A percentile compares a stretch with the other conserved stretches of the same genome.
phyloP scores from a whole-genome alignment of 2,888 invertebrate species.

The Drosophila sordidapex region DNA sequence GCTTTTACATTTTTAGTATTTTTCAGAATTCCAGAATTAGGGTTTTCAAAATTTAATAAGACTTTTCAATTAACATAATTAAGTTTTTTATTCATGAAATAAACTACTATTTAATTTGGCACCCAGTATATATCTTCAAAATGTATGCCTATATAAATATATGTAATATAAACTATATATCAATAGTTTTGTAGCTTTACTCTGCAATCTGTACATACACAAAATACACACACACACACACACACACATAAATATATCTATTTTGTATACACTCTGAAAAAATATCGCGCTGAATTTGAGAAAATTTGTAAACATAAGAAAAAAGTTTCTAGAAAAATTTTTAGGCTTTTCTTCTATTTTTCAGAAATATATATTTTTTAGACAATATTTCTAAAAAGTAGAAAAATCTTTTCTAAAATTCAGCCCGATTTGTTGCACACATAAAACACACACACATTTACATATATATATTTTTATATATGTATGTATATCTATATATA shows the following conservation, averaged over 20 bases:
- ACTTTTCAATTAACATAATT: background rate
- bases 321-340: no score
- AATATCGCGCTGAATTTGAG: background rate
- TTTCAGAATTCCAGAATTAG: background rate
- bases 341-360: background rate
- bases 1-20: background rate
- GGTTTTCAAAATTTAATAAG: background rate
- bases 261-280: background rate
- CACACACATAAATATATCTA: background rate
- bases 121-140: no score
- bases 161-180: background rate
- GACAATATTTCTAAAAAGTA: background rate
- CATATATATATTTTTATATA: background rate
- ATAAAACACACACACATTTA: constrained; percentile 10
- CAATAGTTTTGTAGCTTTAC: constrained; percentile 20
- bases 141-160: background rate
- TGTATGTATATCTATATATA: background rate
- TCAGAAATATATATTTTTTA: background rate
- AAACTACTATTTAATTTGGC: background rate
- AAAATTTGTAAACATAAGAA: background rate
- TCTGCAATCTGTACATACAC: constrained; percentile 50
- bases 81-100: background rate
- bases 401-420: background rate
- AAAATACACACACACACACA: constrained; percentile 28
- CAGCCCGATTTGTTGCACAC: background rate